These are phyloP conservation scores for Lycodopsis pacificus DNA, from an alignment of 2,797 vertebrate species.

Conservation along the genomic window DNA sequence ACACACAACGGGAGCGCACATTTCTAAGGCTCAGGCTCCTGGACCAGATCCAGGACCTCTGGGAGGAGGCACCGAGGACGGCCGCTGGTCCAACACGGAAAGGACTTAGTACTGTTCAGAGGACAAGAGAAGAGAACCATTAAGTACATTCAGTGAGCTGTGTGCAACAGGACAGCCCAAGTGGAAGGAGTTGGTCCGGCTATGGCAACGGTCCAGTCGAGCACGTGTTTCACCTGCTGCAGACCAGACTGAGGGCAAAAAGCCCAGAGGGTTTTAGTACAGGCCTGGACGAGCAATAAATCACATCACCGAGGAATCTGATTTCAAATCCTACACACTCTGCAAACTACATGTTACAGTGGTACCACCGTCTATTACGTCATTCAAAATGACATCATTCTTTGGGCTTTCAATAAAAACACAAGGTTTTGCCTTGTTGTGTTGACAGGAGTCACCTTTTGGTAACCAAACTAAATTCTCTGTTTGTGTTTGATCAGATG, in stretches of 20 bases:
- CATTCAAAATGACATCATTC: too few relatives aligned
- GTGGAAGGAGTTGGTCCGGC: not conserved
- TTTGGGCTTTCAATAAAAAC: too few relatives aligned
- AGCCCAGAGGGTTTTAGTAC: not conserved
- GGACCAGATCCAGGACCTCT: not conserved
- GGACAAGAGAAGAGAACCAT: not conserved
- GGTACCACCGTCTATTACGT: not conserved
- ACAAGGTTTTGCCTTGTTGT: too few relatives aligned
- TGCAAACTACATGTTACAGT: not conserved
- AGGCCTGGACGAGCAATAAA: not conserved
- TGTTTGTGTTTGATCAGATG: too few relatives aligned
- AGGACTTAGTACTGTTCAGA: not conserved
- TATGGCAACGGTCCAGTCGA: not conserved
- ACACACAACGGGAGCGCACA: not conserved
- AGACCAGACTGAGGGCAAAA: not conserved
- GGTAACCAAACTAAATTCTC: too few relatives aligned
- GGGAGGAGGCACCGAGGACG: not conserved
- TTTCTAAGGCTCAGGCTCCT: not conserved
- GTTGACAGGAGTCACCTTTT: too few relatives aligned
- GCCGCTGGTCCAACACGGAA: not conserved
- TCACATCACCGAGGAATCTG: not conserved
- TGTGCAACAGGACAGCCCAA: not conserved
- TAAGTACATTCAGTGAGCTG: not conserved
- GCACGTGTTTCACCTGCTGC: slow-evolving; percentile 6
- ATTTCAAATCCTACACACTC: not conserved